These are phyloP conservation scores for Pollicipes pollicipes DNA, from an alignment of 1,140 invertebrate genomes.

Conservation along the genomic window DNA sequence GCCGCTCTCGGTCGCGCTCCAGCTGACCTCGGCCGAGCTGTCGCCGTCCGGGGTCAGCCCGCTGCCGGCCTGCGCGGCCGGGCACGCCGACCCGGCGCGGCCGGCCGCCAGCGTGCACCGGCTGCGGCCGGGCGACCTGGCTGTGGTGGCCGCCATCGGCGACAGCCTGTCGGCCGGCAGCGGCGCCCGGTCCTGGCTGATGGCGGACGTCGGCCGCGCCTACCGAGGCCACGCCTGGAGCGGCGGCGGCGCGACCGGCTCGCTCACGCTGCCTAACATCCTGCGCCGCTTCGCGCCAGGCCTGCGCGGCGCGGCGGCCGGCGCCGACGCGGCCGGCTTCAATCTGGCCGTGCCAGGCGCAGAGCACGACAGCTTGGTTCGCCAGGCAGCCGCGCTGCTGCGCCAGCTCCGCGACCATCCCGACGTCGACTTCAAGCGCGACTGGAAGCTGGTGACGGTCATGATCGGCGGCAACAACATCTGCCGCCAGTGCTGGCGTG, in stretches of 20 bases:
- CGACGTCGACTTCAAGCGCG: conserved; percentile 37
- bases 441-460: conserved; percentile 62
- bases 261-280: conserved; percentile 49
- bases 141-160: conserved; percentile 56
- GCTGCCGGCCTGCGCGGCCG: too few species aligned
- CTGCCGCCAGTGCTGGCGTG: conserved; percentile 53
- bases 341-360: conserved; percentile 53
- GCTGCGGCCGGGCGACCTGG: conserved; percentile 51
- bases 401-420: conserved; percentile 44
- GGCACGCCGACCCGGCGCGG: too few species aligned
- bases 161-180: conserved; percentile 59
- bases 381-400: conserved; percentile 45
- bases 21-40: too few species aligned
- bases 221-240: conserved; percentile 59
- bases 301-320: conserved; percentile 45
- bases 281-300: conserved; percentile 46
- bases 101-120: too few species aligned
- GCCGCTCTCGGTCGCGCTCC: too few species aligned
- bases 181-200: conserved; percentile 50
- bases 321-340: conserved; percentile 31
- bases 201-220: conserved; percentile 51
- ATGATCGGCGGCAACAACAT: conserved; percentile 70
- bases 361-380: conserved; percentile 46
- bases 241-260: conserved; percentile 41
- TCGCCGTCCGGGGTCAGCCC: too few species aligned